phyloP scores from a whole-genome alignment of 2,113 vertebrate genomes.

The Herpetotheres cachinnans region DNA sequence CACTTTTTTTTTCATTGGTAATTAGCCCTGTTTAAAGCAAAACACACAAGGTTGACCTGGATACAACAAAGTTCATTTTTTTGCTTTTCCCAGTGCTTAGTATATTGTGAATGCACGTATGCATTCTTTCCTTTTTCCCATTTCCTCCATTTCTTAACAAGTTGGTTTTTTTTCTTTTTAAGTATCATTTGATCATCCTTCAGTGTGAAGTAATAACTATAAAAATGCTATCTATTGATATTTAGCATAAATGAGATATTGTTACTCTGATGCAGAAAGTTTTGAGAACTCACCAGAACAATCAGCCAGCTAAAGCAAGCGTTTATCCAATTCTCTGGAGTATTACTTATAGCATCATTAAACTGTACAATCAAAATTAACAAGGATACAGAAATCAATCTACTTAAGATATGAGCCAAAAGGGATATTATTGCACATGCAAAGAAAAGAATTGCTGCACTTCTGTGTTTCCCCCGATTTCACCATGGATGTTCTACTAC shows the following conservation, averaged over 20 bases:
- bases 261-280: not conserved
- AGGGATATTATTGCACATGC: not conserved
- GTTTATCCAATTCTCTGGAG: not conserved
- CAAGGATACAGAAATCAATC: not conserved
- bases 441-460: not conserved
- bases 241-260: not conserved
- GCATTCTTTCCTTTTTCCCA: not conserved
- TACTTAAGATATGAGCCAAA: not conserved
- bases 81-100: not conserved
- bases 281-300: not conserved
- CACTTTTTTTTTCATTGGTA: not conserved
- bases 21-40: slow-evolving; percentile 43
- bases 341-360: not conserved
- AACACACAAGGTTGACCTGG: not conserved
- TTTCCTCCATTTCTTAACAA: not conserved
- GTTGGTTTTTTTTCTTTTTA: not conserved
- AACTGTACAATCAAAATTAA: not conserved
- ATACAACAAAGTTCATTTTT: not conserved
- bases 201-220: not conserved
- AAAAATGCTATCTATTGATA: not conserved
- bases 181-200: not conserved
- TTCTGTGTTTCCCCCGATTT: not conserved
- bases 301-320: not conserved
- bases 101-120: not conserved
- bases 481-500: not conserved